A percentile compares a stretch with the other conserved stretches of the same genome.
These are phyloP conservation scores for Apamea epomidion DNA, from an alignment of 2,888 invertebrate genomes.

Conservation along the genomic window DNA sequence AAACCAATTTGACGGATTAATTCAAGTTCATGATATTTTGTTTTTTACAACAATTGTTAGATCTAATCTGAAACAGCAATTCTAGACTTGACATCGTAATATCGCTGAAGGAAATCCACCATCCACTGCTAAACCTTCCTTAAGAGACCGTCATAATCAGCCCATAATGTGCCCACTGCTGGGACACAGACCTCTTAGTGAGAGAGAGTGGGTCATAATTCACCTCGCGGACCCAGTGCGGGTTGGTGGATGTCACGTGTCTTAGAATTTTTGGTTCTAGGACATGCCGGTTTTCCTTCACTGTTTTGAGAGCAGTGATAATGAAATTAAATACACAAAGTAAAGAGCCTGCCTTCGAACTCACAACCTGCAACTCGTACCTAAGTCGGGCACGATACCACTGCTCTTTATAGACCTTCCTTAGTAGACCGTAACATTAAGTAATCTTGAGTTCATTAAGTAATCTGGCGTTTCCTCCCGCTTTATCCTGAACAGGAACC, in stretches of 20 bases:
- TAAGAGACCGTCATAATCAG: too few species aligned
- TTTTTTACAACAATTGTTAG: conserved; percentile 2
- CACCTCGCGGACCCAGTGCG: neutral
- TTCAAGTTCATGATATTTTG: neutral
- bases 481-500: too few species aligned
- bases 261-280: neutral
- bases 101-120: neutral
- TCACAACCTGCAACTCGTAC: neutral
- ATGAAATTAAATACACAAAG: neutral
- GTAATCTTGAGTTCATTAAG: neutral
- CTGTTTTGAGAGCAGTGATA: neutral
- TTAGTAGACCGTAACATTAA: neutral
- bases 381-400: neutral
- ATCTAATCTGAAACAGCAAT: neutral
- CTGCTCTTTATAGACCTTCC: too few species aligned
- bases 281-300: neutral
- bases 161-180: neutral
- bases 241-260: neutral
- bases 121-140: neutral
- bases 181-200: neutral
- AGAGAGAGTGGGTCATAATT: neutral
- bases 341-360: neutral
- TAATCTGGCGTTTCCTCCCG: too few species aligned
- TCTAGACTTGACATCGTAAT: neutral
- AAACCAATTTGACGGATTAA: conserved; percentile 48